Evolutionary conservation across 2,888 invertebrate genomes (phyloP).

Genomic region (Drosophila anomalata): DNA sequence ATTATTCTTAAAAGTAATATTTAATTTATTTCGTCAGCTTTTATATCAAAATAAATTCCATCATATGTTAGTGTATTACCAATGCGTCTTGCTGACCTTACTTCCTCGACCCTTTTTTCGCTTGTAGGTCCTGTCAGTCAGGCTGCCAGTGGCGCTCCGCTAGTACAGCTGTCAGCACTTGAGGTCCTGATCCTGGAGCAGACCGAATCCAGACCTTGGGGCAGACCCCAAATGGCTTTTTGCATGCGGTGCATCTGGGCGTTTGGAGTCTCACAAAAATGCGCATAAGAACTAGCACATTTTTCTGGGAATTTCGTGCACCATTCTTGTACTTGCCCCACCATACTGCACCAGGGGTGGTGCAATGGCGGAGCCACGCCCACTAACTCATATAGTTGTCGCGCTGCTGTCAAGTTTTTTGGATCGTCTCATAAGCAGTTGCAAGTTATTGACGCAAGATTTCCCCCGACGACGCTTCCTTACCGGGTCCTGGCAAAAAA

Average conservation of each 20-base stretch:
- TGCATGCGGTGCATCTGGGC: constrained; percentile 30
- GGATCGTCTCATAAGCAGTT: constrained; percentile 72
- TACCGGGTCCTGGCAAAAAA: constrained; percentile 14
- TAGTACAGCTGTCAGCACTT: constrained; percentile 13
- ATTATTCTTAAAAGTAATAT: too few species aligned
- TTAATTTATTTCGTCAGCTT: too few species aligned
- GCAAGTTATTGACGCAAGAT: constrained; percentile 76
- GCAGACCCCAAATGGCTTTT: constrained; percentile 23
- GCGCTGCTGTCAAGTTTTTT: constrained; percentile 45
- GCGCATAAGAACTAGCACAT: constrained; percentile 54
- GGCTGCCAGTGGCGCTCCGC: constrained; percentile 22
- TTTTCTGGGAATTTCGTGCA: constrained; percentile 39
- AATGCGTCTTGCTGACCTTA: too few species aligned
- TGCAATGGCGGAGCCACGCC: background rate
- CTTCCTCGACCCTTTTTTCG: background rate
- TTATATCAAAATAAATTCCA: background rate
- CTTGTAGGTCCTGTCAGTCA: constrained; percentile 1
- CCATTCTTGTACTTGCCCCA: background rate
- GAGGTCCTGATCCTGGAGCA: constrained; percentile 7
- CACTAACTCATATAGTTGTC: constrained; percentile 51
- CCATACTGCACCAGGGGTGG: constrained; percentile 1
- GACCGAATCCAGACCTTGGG: constrained; percentile 15
- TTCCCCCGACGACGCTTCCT: constrained; percentile 56
- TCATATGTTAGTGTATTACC: background rate
- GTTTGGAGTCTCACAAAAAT: constrained; percentile 51